Base-by-base conservation (phyloP, 2,888 invertebrate genomes). In the Erynnis tages region DNA sequence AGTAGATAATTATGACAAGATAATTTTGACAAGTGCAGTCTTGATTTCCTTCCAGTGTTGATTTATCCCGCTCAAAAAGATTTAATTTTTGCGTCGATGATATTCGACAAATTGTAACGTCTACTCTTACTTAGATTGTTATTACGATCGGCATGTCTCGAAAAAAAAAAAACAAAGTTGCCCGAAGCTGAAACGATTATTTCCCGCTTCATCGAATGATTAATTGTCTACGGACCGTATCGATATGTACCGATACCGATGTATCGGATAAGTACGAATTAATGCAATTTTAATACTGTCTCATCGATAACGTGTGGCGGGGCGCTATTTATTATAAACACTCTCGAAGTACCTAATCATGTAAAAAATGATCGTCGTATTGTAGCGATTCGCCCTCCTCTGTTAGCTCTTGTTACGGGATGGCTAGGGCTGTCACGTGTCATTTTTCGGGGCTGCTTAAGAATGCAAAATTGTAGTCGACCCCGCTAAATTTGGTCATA, bases 221-320 rank as follows among this genome's bases (percentile, higher is more conserved):
- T 65, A 63, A 65, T 66, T 54, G 59, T 55, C 45, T 46, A 41
- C 37, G 49, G 32, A 19, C 7, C 23, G 41, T 32, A 49, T 49
- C 49, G 32, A 49, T 49, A 54, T 56, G 56, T 35, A 19, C n/a
- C 19, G n/a, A n/a, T 57, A 55, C 55, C 59, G 60, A 60, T 38
- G 27, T 57, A 59, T 53, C 55, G 52, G 56, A 57, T 58, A 61
- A 57, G 57, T 59, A 57, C 58, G 59, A 67, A 74, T 74, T 71
- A 69, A 73, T 73, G 75, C 70, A 71, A 68, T 69, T 70, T 72
- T 73, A 72, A 73, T 70, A 62, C 66, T 67, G 73, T 73, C 70
- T 63, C 71, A 68, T 73, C 69, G 68, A 69, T 71, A 69, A 70
- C 52, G 50, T 46, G 52, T 56, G 56, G 54, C 57, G 57, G 57